Base-by-base conservation (phyloP, 2,888 invertebrate species). In the Cataglyphis albicans region DNA sequence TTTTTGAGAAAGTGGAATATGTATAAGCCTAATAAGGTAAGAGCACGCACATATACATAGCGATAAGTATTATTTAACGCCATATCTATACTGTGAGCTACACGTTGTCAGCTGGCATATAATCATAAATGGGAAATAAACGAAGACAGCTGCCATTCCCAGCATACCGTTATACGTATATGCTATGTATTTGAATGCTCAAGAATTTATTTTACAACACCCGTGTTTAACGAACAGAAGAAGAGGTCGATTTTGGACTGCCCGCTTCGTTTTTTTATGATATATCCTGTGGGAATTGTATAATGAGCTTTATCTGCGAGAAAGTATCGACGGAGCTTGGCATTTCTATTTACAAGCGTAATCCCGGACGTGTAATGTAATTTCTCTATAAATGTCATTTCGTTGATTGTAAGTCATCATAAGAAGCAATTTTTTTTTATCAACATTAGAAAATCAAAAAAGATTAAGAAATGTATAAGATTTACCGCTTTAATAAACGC, bases 331-430 rank as follows among this genome's bases (percentile, higher is more conserved):
- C 48, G n/a, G 38, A 25, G 64, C 82, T 76, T 76, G 84, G 57
- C 72, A 72, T 52, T 64, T 78, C 73, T 84, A 61, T 84, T 84
- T 82, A 72, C 72, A 61, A 57, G 35, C 29, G 25, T 72, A 75
- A 70, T 63, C 74, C 48, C 38, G 21, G n/a, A 72, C 41, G 18
- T 25, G 12, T 82, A 72, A 70, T 44, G 67, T 59, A 78, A 84
- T 82, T 76, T 82, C 72, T 59, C 25, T 41, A 80, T 61, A 29
- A 84, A 29, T 38, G 48, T 29, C 74, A 21, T 68, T 48, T 6
- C 38, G 48, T 48, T 48, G 75, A 65, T 57, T 21, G 32, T 57
- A 68, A 48, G 15, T 70, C 55, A 70, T 32, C 29, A 5, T 35
- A 21, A 59, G 25, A 67, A n/a, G 35, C 18, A 41, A 32, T 25